Evolutionary conservation across 2,113 vertebrate genomes (phyloP).

Genomic region (Mesoclemmys tuberculata): DNA sequence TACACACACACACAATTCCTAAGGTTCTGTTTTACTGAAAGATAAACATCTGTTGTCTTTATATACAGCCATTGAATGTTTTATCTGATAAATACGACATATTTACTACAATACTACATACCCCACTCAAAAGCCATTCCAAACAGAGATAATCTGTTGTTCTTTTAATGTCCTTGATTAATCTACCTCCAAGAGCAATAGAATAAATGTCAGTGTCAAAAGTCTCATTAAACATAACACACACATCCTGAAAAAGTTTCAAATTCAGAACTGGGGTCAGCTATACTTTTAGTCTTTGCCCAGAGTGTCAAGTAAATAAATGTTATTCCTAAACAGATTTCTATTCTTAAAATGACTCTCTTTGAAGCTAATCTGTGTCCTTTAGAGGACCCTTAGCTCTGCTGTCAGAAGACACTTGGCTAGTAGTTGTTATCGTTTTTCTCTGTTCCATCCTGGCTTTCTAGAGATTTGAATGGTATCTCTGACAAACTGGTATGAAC

Average conservation of each 20-base stretch:
- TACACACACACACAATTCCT: fast-evolving
- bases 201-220: neutral
- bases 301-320: neutral
- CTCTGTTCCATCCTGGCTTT: neutral
- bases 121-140: neutral
- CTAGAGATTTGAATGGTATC: neutral
- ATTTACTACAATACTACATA: fast-evolving
- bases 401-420: neutral
- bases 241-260: neutral
- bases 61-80: neutral
- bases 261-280: neutral
- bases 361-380: fast-evolving
- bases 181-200: neutral
- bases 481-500: neutral
- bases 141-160: neutral
- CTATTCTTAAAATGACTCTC: neutral
- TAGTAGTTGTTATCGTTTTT: neutral
- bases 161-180: neutral
- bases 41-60: neutral
- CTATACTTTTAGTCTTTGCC: neutral
- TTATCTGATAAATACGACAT: neutral
- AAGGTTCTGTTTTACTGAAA: neutral
- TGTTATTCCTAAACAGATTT: neutral
- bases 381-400: neutral
- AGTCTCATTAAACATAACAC: neutral